Evolutionary conservation across 2,113 vertebrate species (phyloP), one percentile per base, ranked within the genome.

Genomic region (Nothobranchius furzeri): DNA sequence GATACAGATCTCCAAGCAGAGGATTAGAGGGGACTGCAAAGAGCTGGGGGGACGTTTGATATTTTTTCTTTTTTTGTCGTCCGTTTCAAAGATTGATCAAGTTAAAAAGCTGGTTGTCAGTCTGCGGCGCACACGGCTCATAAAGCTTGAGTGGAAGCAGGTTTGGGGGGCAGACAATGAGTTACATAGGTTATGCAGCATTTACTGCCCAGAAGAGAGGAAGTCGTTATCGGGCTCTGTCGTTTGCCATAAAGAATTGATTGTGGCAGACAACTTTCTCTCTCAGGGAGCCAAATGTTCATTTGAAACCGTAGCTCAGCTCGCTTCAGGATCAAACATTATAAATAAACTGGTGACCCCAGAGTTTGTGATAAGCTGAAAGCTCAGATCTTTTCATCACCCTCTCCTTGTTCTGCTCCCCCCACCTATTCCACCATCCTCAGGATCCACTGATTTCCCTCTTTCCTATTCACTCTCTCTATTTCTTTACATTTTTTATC

Each of bases 111-210:
- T 36, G 85, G 36, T 80, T 73, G 82, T 79, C 77, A 76, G 77
- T 85, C 75, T 13, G 77, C 37, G 56, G 72, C 64, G 42, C 67
- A 78, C 62, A 70, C 80, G 63, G 30, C 70, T 74, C 71, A 69
- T 84, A 82, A 76, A 85, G 78, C 63, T 55, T 87, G 85, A 93
- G 85, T 91, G 83, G 80, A 92, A 91, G 86, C 91, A 92, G 89
- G 85, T 89, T 87, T 76, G 61, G 55, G 20, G 69, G 71, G 75
- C 71, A 87, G 82, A 87, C 92, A 79, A 90, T 89, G 83, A 87
- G 76, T 88, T 88, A 83, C 85, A 88, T 81, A 79, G 86, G 82
- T 87, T 81, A 67, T 75, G 79, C 69, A 75, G 82, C 60, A 69
- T 86, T 88, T 85, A 59, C 63, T 81, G 61, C 63, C 60, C 42